These are phyloP conservation scores for Arothron firmamentum DNA, from an alignment of 2,113 vertebrate species.

Conservation along the genomic window DNA sequence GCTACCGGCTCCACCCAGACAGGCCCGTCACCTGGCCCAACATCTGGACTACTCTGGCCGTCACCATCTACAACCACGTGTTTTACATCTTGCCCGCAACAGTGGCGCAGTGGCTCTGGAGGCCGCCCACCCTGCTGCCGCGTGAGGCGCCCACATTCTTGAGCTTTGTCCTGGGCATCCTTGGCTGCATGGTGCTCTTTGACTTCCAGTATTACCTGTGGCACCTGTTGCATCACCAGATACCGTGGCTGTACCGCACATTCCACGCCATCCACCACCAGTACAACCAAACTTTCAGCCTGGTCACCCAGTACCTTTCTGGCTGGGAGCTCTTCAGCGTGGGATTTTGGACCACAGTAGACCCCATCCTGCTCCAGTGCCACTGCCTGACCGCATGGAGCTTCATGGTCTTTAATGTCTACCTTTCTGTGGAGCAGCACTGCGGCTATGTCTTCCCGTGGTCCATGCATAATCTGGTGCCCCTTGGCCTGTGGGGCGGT, in stretches of 20 bases:
- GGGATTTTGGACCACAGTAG: constrained; percentile 77
- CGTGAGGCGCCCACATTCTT: constrained; percentile 67
- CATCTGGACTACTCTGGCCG: constrained; percentile 67
- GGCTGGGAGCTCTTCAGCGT: constrained; percentile 78
- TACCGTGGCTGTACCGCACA: constrained; percentile 77
- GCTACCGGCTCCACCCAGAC: constrained; percentile 73
- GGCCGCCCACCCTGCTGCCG: constrained; percentile 71
- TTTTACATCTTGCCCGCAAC: constrained; percentile 78
- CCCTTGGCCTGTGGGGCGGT: constrained; percentile 78
- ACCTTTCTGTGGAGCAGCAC: constrained; percentile 78
- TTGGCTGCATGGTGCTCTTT: constrained; percentile 78
- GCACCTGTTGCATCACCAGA: constrained; percentile 77
- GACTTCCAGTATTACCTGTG: constrained; percentile 82
- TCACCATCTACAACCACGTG: constrained; percentile 77
- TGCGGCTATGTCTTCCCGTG: constrained; percentile 80
- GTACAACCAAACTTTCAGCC: constrained; percentile 76
- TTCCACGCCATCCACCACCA: constrained; percentile 80
- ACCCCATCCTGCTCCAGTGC: constrained; percentile 76
- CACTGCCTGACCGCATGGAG: constrained; percentile 78
- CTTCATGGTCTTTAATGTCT: constrained; percentile 81
- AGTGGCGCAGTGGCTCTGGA: constrained; percentile 78
- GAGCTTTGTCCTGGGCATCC: constrained; percentile 73
- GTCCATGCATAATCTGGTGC: constrained; percentile 76
- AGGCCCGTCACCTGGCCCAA: constrained; percentile 64
- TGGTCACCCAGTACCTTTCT: constrained; percentile 79